Conservation (phyloP, 2,888 invertebrate genomes). For the Trachelus stipa region DNA sequence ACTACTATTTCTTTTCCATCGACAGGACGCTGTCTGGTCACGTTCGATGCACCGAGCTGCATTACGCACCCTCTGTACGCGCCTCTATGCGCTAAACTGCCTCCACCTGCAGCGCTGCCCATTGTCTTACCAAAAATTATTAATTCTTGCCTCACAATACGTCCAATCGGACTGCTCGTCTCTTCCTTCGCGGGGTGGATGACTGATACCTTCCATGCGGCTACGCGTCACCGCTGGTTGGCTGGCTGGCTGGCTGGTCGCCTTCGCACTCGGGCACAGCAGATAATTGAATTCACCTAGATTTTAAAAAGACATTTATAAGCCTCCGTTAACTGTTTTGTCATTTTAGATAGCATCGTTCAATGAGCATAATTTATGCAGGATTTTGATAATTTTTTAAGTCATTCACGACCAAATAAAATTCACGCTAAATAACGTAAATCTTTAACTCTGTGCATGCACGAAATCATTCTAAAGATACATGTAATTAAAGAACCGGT, state of each 20-base stretch:
- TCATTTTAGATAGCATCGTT: neutral
- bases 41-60: conserved; percentile 48
- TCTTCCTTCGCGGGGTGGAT: neutral
- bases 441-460: neutral
- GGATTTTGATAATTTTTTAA: neutral
- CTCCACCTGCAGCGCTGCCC: conserved; percentile 35
- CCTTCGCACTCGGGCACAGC: neutral
- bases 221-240: neutral
- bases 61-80: conserved; percentile 54
- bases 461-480: neutral
- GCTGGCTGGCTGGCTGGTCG: neutral
- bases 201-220: neutral
- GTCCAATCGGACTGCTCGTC: conserved; percentile 18
- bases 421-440: neutral
- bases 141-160: conserved; percentile 26
- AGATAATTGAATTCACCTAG: neutral
- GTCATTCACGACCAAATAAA: neutral
- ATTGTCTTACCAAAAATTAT: neutral
- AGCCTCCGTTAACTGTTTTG: neutral
- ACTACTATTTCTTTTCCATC: conserved; percentile 46
- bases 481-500: neutral
- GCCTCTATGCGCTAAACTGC: conserved; percentile 43
- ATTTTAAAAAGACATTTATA: neutral
- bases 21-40: conserved; percentile 58
- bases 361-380: neutral